These are phyloP conservation scores for Sminthurinus aureus DNA, from an alignment of 2,888 invertebrate genomes.

Conservation along the genomic window DNA sequence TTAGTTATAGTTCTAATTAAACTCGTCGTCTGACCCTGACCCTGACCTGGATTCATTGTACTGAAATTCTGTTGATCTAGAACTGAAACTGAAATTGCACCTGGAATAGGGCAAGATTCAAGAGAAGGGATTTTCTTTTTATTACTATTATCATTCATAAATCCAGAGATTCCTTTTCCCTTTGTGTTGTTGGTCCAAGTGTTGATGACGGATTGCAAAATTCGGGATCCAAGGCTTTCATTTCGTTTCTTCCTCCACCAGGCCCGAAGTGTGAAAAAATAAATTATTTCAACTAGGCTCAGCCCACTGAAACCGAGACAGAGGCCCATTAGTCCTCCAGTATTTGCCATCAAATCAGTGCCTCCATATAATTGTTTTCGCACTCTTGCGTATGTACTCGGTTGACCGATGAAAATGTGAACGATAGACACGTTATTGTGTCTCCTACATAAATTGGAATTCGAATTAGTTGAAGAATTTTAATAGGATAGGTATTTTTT, in stretches of 20 bases:
- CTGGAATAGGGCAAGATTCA: neutral
- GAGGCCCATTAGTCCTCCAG: constrained; percentile 50
- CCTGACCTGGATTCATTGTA: no score
- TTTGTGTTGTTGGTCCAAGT: constrained; percentile 17
- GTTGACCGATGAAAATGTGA: constrained; percentile 54
- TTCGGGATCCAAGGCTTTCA: neutral
- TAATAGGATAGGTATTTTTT: neutral
- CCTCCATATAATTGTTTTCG: constrained; percentile 55
- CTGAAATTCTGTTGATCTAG: no score
- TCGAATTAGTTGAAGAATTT: neutral
- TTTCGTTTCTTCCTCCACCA: constrained; percentile 37
- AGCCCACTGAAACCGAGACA: constrained; percentile 49
- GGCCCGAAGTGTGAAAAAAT: constrained; percentile 45
- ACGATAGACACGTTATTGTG: constrained; percentile 54
- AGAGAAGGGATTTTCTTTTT: neutral
- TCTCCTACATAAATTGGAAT: constrained; percentile 40
- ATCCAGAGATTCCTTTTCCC: neutral
- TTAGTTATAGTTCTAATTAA: no score
- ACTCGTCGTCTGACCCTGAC: no score
- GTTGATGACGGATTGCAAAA: neutral
- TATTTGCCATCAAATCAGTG: constrained; percentile 51
- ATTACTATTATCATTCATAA: neutral
- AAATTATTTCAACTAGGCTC: constrained; percentile 45
- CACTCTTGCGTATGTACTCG: constrained; percentile 50
- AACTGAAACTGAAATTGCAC: neutral